Conservation (phyloP, 2,888 invertebrate species). For the Aspidiotus rigidus region DNA sequence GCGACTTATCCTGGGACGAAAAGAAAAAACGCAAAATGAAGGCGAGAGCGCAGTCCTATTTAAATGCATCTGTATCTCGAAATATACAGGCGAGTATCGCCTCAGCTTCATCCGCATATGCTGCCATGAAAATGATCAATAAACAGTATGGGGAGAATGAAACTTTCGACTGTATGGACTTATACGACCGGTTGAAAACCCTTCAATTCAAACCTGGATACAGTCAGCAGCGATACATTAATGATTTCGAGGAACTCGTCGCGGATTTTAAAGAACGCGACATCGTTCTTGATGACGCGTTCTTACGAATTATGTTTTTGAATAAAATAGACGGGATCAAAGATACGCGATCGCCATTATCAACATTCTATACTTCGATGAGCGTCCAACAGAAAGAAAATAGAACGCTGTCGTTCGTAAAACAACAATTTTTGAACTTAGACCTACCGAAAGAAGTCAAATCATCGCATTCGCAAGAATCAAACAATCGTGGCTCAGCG, state of each 20-base stretch:
- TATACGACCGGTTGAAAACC: not conserved
- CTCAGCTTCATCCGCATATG: not conserved
- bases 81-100: not conserved
- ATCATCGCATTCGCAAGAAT: too few species aligned
- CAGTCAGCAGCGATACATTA: not conserved
- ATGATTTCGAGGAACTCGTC: not conserved
- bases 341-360: not conserved
- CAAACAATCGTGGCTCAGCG: too few species aligned
- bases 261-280: not conserved
- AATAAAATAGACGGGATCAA: not conserved
- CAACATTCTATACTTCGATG: not conserved
- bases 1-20: conserved; percentile 49
- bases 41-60: not conserved
- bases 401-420: not conserved
- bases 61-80: not conserved
- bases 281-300: not conserved
- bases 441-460: not conserved
- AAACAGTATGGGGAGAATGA: not conserved
- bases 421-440: not conserved
- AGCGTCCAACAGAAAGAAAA: not conserved
- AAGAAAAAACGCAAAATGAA: not conserved
- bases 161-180: not conserved
- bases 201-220: not conserved
- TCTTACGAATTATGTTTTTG: not conserved
- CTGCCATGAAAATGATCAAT: not conserved